phyloP scores from a whole-genome alignment of 2,113 vertebrate species.

The Lynx canadensis region DNA sequence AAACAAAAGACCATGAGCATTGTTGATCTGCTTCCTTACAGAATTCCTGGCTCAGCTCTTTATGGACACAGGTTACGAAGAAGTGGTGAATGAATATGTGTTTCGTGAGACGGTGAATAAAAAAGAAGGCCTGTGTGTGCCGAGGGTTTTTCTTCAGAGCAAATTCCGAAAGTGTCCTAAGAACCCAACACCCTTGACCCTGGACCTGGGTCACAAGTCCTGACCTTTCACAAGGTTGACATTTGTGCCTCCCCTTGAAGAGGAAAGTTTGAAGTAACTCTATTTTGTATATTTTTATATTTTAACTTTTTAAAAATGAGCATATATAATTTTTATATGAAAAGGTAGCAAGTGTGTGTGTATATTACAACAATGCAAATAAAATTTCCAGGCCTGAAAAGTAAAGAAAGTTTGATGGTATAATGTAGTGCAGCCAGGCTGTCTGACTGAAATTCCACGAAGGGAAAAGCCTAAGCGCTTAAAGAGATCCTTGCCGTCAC shows the following conservation, averaged over 20 bases:
- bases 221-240: background rate
- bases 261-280: background rate
- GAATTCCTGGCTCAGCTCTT: slow-evolving; percentile 92
- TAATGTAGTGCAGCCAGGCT: background rate
- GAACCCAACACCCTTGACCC: background rate
- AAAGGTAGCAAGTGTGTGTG: background rate
- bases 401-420: background rate
- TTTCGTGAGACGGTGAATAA: slow-evolving; percentile 96
- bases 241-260: background rate
- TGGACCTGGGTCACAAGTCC: background rate
- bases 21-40: slow-evolving; percentile 79
- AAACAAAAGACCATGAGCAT: background rate
- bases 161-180: slow-evolving; percentile 90
- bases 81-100: slow-evolving; percentile 92
- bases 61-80: slow-evolving; percentile 86
- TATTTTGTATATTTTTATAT: slow-evolving; percentile 50
- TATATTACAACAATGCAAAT: background rate
- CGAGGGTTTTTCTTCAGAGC: slow-evolving; percentile 96
- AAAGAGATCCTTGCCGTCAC: background rate
- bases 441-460: background rate
- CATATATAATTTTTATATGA: slow-evolving; percentile 33
- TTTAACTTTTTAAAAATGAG: background rate
- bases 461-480: background rate
- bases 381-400: background rate
- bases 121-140: slow-evolving; percentile 94